phyloP scores from a whole-genome alignment of 1,140 invertebrate species.

The Bathynomus jamesi region DNA sequence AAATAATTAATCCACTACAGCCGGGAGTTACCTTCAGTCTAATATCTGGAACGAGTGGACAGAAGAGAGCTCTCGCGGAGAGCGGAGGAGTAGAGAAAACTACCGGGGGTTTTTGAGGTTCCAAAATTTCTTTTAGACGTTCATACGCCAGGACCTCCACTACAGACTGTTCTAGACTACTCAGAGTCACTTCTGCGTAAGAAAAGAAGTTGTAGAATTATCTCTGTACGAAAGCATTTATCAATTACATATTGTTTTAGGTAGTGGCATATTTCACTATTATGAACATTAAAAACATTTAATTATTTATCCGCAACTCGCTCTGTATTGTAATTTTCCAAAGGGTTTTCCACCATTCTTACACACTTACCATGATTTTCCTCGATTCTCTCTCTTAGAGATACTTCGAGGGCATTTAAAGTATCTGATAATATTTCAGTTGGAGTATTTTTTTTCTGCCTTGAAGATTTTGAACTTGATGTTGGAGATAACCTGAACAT shows the following conservation, averaged over 20 bases:
- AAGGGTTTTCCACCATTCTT: too few relatives aligned
- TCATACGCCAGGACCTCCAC: constrained; percentile 64
- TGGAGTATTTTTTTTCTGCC: constrained; percentile 19
- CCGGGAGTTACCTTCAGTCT: constrained; percentile 45
- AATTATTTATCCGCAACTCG: too few relatives aligned
- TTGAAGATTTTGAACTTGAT: constrained; percentile 13
- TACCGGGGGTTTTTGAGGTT: constrained; percentile 35
- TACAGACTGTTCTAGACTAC: constrained; percentile 59
- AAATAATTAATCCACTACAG: too few relatives aligned
- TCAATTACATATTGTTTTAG: neutral
- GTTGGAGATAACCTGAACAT: too few relatives aligned
- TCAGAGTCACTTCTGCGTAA: constrained; percentile 49
- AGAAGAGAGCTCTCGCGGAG: constrained; percentile 27
- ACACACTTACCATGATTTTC: constrained; percentile 18
- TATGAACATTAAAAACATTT: too few relatives aligned
- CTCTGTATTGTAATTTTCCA: too few relatives aligned
- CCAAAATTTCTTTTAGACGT: constrained; percentile 59
- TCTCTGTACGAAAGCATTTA: too few relatives aligned
- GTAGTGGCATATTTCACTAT: too few relatives aligned
- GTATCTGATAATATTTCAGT: constrained; percentile 27
- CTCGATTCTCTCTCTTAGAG: constrained; percentile 14
- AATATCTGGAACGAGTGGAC: constrained; percentile 31
- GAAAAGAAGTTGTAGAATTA: neutral
- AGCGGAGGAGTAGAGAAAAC: constrained; percentile 21
- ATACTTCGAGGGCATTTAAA: constrained; percentile 18